Base-by-base conservation (phyloP, 2,797 vertebrate species). In the Melanotaenia maccullochi region DNA sequence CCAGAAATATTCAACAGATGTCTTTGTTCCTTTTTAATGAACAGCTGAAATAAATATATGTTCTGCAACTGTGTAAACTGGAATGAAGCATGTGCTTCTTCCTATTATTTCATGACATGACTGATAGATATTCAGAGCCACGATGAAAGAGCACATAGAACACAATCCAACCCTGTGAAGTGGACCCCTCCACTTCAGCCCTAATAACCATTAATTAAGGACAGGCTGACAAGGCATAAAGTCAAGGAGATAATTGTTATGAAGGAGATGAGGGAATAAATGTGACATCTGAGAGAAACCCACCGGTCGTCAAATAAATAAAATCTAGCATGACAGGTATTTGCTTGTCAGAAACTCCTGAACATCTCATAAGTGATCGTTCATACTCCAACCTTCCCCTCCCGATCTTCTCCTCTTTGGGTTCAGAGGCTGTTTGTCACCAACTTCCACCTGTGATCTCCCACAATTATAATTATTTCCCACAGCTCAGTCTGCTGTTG, bases 231-330 rank as follows among this genome's bases (percentile, higher is more conserved):
- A 72, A 42, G 63, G 79, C 83, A 69, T 78, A 71, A 89, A 87
- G 68, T 78, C 69, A 70, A 73, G 5, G 25, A 84, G 85, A 86
- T 88, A 80, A 87, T 87, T 83, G 86, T 86, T 80, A 75, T 86
- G 78, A 78, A 71, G 82, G 75, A 86, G 85, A 87, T 81, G 71
- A 86, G 73, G 40, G 60, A 78, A 35, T 35, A 66, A 60, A 65
- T 61, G 79, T 14, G 11, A 82, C 76, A 80, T 76, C 71, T 59
- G 69, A 80, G 77, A 49, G 56, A 76, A 88, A 82, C 67, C 82
- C 77, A 62, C 63, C 66, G 61, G 57, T 76, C 24, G 73, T 57
- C 60, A 65, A 80, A 55, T 80, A 66, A 80, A 79, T 79, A 30
- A 64, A 71, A 58, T 83, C 83, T 51, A 61, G 42, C n/a, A n/a